Base-by-base conservation (phyloP, 2,888 invertebrate species). In the Mechanitis mazaeus region DNA sequence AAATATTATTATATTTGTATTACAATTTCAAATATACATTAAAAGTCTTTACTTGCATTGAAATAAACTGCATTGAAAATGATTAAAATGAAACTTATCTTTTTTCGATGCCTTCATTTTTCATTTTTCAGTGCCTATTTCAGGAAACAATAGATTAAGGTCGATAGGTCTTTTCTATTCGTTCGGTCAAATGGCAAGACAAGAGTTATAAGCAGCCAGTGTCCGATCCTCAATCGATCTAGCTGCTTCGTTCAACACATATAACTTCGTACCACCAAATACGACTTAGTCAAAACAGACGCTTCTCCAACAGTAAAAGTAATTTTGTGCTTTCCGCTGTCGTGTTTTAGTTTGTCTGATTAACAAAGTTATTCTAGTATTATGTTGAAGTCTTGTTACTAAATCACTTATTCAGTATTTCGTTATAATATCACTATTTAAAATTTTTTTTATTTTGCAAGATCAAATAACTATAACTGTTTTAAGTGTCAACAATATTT, bases 191-290 rank as follows among this genome's bases (percentile, higher is more conserved):
- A 69, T 64, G 64, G 66, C 68, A 64, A 64, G 69, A 68, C 69
- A 68, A 68, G 69, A 64, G 66, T 66, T 66, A 64, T 63, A 67
- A 55, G 65, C 67, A 66, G 66, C 61, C 68, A 67, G 68, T 65
- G 70, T 65, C 63, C 70, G 70, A 70, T 69, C 66, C 69, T 63
- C 68, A 66, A 73, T 70, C 71, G 68, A 68, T 69, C 64, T 66
- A 55, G 69, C 69, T 71, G 70, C 68, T 67, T 68, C 64, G 63
- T 66, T 64, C 65, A 67, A 68, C 71, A 68, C 67, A 71, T 71
- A 73, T 71, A 72, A 64, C 70, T 65, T 73, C 69, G 71, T 72
- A 70, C 71, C 69, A 66, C 65, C 66, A 66, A 68, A 68, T 63
- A 66, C 64, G 69, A 63, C 60, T 68, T 65, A 69, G 66, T 64